Evolutionary conservation across 2,797 vertebrate species (phyloP).

Genomic region (Anomalospiza imberbis): DNA sequence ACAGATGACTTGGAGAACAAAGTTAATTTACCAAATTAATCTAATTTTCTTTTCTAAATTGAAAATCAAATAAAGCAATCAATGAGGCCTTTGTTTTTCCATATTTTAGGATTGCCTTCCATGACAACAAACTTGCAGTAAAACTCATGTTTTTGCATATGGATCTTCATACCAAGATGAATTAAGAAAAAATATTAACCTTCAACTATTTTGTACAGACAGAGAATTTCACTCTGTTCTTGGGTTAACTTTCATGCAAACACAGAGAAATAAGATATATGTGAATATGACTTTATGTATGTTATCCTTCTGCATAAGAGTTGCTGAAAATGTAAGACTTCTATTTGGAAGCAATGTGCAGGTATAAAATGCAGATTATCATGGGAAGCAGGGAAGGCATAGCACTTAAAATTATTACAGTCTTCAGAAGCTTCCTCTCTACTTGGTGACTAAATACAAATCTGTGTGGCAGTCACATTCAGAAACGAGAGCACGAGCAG

Average conservation of each 20-base stretch:
- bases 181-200: not conserved
- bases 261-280: not conserved
- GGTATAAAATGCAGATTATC: not conserved
- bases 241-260: not conserved
- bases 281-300: not conserved
- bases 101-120: not conserved
- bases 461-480: not conserved
- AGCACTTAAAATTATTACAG: not conserved
- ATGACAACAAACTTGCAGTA: not conserved
- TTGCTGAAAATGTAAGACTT: not conserved
- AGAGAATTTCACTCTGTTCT: not conserved
- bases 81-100: not conserved
- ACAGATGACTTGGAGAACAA: not conserved
- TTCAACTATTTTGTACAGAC: not conserved
- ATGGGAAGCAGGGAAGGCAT: not conserved
- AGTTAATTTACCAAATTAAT: not conserved
- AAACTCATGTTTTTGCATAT: not conserved
- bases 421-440: not conserved
- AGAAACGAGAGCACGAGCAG: not conserved
- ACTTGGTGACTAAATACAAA: not conserved
- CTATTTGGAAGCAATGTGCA: not conserved
- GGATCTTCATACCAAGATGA: not conserved
- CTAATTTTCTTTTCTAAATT: not conserved
- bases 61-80: not conserved
- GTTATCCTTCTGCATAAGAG: not conserved